Base-by-base conservation (phyloP, 2,888 invertebrate species). In the Lasioglossum vierecki region DNA sequence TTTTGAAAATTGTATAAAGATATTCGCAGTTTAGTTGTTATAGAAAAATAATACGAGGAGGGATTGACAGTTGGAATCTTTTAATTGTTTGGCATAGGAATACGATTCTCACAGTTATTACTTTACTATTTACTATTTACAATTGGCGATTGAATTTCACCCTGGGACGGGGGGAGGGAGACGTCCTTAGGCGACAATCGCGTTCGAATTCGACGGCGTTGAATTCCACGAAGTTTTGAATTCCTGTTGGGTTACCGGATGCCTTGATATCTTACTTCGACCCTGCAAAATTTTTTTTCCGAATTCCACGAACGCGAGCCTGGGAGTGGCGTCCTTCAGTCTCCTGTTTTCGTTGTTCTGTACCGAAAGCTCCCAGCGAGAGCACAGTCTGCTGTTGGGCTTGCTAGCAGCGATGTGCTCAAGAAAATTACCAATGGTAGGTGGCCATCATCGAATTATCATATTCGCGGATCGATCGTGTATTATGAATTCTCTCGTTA, bases 301-400 rank as follows among this genome's bases (percentile, higher is more conserved):
- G 77, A 90, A 91, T 91, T 91, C 91, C 90, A 79, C 73, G 87
- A 91, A 88, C 88, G 83, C 85, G 76, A 83, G 79, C 77, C 57
- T 86, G 86, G 86, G 83, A 84, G 87, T 83, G 87, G 82, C 79
- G 91, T 89, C 92, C 92, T 91, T 91, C 87, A 77, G 79, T 39
- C 81, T 85, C 86, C 89, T 90, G 91, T 88, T 90, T 88, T 88
- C 86, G 89, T 91, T 92, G 68, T 80, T 88, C 83, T 74, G 72
- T 86, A 79, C 73, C 72, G 88, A 84, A 87, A 85, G 79, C 80
- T 85, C 83, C 63, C 49, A 77, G 49, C 82, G n/a, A 83, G 68
- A 39, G 39, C 35, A 35, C 71, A 90, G 90, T 89, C 70, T 60
- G 68, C 66, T 60, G 68, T 76, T 73, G 74, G 71, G 80, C 79